Base-by-base conservation (phyloP, 2,113 vertebrate genomes). In the Oreochromis tanganicae region DNA sequence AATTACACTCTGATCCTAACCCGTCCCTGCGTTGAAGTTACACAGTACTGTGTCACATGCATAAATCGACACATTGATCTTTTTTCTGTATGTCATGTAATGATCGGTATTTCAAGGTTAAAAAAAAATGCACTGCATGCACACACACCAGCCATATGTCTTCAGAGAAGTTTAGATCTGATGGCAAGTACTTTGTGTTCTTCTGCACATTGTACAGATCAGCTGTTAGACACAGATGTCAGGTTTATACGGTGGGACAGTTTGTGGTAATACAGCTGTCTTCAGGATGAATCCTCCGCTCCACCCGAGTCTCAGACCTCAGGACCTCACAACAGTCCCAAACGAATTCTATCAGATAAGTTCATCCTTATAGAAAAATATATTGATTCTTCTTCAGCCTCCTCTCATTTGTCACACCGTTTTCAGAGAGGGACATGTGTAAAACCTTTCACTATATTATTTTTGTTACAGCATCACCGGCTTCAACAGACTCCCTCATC, bases 351-450 rank as follows among this genome's bases (percentile, higher is more conserved):
- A 7, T 63, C 59, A 63, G 17, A 36, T 19, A 2, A 63, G 32
- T 63, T n/a, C 59, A 63, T 0, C 32, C 29, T 36, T 7, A 63
- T 11, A 36, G 17, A 4, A 63, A 34, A 63, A 63, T 34, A 63
- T 36, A 34, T 19, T 19, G 59, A 63, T 36, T 63, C 16, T 36
- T 63, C 32, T 63, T 63, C 9, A 19, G 11, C 17, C 16, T 63
- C 32, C 9, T 36, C 59, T 63, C 16, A 11, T 38, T 38, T 38
- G 32, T n/a, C 32, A n/a, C 61, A 66, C 32, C 0, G 0, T 38
- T 66, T 66, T n/a, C 17, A 66, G 32, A 66, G 61, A 36, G 2
- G 32, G 4, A 36, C 10, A 36, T 36, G 32, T 36, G 61, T 38
- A 66, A 66, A 38, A 66, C 32, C 32, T 66, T 38, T 36, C 34